Base-by-base conservation (phyloP, 2,113 vertebrate species). In the Casuarius casuarius region DNA sequence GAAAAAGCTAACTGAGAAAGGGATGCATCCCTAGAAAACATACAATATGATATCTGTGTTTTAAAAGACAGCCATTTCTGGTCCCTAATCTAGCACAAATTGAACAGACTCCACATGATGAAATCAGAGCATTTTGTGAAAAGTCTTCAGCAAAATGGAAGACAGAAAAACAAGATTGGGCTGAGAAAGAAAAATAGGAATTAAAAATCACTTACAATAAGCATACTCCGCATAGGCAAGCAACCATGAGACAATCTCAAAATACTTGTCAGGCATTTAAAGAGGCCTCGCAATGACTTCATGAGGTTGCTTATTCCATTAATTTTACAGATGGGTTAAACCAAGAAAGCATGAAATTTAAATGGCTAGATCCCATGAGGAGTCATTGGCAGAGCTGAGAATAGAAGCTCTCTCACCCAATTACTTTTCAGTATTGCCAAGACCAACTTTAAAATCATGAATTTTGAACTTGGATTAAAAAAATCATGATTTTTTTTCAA, bases 301-400 rank as follows among this genome's bases (percentile, higher is more conserved):
- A 62, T 62, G 42, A 80, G 51, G 38, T 58, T 82, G 66, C 65
- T 84, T 84, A 49, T 74, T 87, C 35, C 74, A 42, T 94, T 91
- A 33, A 54, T 85, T 91, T 97, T 79, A 82, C 62, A 89, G 62
- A 85, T 35, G 44, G 44, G 54, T 96, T 94, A 83, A 76, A 87
- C 31, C 73, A 66, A 87, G 81, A 87, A 91, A 87, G 89, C 70
- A 70, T 58, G 78, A 95, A 82, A 91, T 92, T 89, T 87, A 89
- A 84, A 91, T 85, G 66, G 16, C 40, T 70, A 63, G 26, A 28
- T 49, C 91, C 77, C 65, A 54, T 76, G 81, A 89, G 29, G 71
- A 93, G 49, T 66, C 48, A 74, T 40, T 91, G 63, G 11, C 85
- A 95, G 61, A 86, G 51, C 65, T 90, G 61, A 93, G 66, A 87